Evolutionary conservation across 1,140 invertebrate genomes (phyloP), one percentile per base, ranked within the genome.

Genomic region (Brachionus sp.): DNA sequence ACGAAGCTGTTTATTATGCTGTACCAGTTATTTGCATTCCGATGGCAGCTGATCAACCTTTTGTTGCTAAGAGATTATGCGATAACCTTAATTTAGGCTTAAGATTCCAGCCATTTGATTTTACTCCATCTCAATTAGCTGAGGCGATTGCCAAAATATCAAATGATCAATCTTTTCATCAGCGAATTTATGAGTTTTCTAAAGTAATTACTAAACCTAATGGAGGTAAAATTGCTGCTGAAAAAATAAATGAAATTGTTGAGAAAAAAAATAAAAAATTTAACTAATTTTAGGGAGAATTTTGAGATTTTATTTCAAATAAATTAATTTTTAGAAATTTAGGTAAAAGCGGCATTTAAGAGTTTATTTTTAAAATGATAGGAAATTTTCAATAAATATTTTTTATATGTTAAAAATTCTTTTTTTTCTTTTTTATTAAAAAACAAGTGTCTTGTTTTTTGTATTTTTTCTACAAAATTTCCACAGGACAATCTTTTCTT

Each of bases 1-100:
- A 44, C 19, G 75, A 77, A 16, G 75, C 75, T 57, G 50, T 77
- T n/a, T 10, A 77, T 46, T 77, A 42, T 10, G 75, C 37, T 16
- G 75, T 77, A 7, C 75, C 75, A 7, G 13, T 77, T 5, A 77
- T 77, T 33, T 77, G 39, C 50, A 25, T 77, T 50, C 75, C 75
- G 19, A 29, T 77, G 35, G 13, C 19, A 5, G 75, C 19, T 57
- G 75, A 77, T 50, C 75, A 77, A 57, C 75, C 75, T 12, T 46
- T 77, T 12, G 75, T 77, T 1, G 75, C 75, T 13, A 29, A 57
- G 3, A 39, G 75, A 46, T 77, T 77, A n/a, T 25, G 37, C 13
- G 16, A 77, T n/a, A 42, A 77, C 12, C 19, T 77, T 29, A 35
- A 57, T n/a, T 29, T 77, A 3, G 75, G 75, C 0, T 3, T 77